A percentile compares a stretch with the other conserved stretches of the same genome.
These are phyloP conservation scores for Busseola fusca DNA, from an alignment of 2,888 invertebrate genomes.

Conservation along the genomic window DNA sequence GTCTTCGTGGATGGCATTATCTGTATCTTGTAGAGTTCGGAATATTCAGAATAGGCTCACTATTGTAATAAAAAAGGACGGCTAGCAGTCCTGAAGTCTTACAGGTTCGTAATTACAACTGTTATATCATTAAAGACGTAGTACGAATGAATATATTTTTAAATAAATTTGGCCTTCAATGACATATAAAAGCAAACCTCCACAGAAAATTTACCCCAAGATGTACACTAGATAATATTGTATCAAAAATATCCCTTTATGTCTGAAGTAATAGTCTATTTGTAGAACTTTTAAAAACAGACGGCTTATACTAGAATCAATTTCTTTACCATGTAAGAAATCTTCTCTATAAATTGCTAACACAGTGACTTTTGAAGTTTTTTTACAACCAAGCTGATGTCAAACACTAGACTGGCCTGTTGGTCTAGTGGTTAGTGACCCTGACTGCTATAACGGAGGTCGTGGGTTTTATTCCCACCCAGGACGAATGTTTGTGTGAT, in stretches of 20 bases:
- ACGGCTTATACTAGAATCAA: conserved; percentile 24
- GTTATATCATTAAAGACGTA: background rate
- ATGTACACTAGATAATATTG: background rate
- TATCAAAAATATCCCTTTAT: conserved; percentile 38
- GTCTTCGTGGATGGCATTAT: no score
- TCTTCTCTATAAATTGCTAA: background rate
- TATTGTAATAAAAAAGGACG: conserved; percentile 24
- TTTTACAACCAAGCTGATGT: background rate
- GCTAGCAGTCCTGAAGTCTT: conserved; percentile 11
- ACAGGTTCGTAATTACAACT: background rate
- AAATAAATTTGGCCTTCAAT: background rate
- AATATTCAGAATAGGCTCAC: background rate
- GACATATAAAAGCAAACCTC: background rate
- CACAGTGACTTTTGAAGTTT: background rate
- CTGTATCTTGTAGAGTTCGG: background rate
- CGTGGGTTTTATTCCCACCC: no score
- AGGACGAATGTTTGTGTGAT: no score
- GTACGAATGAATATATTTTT: no score
- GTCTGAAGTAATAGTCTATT: conserved; percentile 1
- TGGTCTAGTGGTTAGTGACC: no score
- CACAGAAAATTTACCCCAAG: conserved; percentile 26
- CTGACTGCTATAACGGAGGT: no score
- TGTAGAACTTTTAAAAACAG: background rate
- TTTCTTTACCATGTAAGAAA: background rate
- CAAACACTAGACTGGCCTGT: no score